Conservation (phyloP, 2,888 invertebrate genomes). For the Drosophila mulleri region DNA sequence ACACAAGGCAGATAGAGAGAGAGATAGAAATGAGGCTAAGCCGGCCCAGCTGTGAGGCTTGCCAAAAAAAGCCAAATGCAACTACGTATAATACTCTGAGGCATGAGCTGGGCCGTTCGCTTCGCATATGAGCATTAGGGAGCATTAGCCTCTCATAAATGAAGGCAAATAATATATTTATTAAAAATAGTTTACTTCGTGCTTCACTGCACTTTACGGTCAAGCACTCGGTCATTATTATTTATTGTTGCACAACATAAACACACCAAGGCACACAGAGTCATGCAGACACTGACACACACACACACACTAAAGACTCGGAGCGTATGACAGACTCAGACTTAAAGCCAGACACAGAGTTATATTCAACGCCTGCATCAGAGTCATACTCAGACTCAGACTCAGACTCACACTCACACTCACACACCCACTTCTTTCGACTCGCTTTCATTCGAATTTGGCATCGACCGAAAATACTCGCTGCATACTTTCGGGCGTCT, state of each 20-base stretch:
- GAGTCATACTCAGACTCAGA: too few species aligned
- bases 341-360: too few species aligned
- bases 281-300: not conserved
- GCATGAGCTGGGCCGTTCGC: not conserved
- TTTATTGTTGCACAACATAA: slow-evolving; percentile 45
- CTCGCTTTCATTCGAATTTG: not conserved
- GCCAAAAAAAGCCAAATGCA: slow-evolving; percentile 49
- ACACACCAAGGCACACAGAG: not conserved
- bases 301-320: not conserved
- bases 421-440: not conserved
- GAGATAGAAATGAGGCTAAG: slow-evolving; percentile 6
- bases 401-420: too few species aligned
- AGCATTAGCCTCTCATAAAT: slow-evolving; percentile 13
- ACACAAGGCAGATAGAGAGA: not conserved
- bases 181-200: slow-evolving; percentile 67
- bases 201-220: slow-evolving; percentile 58
- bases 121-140: slow-evolving; percentile 42
- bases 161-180: slow-evolving; percentile 69
- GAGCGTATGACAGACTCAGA: too few species aligned
- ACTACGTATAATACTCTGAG: slow-evolving; percentile 43
- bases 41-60: slow-evolving; percentile 14
- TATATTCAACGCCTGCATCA: too few species aligned
- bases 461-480: not conserved
- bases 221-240: slow-evolving; percentile 53
- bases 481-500: slow-evolving; percentile 49